These are phyloP conservation scores for Hyalella azteca DNA, from an alignment of 2,888 invertebrate species.

Conservation along the genomic window DNA sequence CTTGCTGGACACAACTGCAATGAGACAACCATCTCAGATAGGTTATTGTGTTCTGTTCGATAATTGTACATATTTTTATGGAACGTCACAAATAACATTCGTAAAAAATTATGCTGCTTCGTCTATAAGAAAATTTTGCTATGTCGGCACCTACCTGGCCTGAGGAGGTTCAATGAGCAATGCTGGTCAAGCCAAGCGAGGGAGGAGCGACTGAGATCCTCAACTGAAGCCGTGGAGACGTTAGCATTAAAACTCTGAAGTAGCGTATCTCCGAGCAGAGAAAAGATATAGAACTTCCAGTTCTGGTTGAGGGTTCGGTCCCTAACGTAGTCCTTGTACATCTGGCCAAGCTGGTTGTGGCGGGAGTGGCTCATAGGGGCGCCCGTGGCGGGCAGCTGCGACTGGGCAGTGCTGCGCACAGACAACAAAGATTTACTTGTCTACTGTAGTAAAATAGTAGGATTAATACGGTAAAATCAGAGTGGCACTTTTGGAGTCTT, in stretches of 20 bases:
- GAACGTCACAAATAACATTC: too few species aligned
- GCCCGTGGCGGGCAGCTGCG: constrained; percentile 92
- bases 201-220: constrained; percentile 89
- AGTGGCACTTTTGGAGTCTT: too few species aligned
- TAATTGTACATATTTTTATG: too few species aligned
- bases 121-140: background rate
- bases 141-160: constrained; percentile 72
- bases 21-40: constrained; percentile 65
- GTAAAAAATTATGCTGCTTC: background rate
- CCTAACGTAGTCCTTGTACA: constrained; percentile 90
- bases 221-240: constrained; percentile 88
- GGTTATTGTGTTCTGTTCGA: too few species aligned
- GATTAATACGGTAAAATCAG: too few species aligned
- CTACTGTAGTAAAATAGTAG: too few species aligned
- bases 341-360: constrained; percentile 83
- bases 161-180: constrained; percentile 90
- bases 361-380: constrained; percentile 77
- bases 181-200: constrained; percentile 95
- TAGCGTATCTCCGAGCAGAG: constrained; percentile 86
- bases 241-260: constrained; percentile 89
- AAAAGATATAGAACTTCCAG: constrained; percentile 99
- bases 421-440: too few species aligned
- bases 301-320: constrained; percentile 79
- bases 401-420: constrained; percentile 95
- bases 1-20: constrained; percentile 77